These are phyloP conservation scores for Xestia sexstrigata DNA, from an alignment of 2,888 invertebrate species.

Conservation along the genomic window DNA sequence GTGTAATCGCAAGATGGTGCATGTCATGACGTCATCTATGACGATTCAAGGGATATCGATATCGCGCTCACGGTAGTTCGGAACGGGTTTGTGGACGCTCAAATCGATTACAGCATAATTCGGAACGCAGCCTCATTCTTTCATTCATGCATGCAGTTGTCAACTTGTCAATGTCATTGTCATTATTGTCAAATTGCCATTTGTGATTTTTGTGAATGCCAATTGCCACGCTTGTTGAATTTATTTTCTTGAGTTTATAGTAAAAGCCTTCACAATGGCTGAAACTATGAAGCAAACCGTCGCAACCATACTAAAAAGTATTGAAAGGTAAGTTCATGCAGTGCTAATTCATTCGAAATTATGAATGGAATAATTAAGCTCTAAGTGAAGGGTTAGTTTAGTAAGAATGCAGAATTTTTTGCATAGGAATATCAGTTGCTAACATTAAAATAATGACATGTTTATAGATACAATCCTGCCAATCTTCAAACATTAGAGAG, in stretches of 20 bases:
- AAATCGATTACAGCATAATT: no score
- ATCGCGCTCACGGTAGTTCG: no score
- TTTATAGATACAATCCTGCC: slow-evolving; percentile 97
- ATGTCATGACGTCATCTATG: no score
- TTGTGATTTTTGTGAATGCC: slow-evolving; percentile 3
- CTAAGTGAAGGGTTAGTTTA: neutral
- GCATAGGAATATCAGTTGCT: neutral
- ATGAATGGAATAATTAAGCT: neutral
- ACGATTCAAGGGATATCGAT: no score
- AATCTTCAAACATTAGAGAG: slow-evolving; percentile 97
- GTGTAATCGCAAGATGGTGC: no score
- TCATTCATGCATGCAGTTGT: no score
- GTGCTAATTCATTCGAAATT: neutral
- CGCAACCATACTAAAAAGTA: slow-evolving; percentile 96
- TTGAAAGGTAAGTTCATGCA: slow-evolving; percentile 94
- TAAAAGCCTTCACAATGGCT: slow-evolving; percentile 87
- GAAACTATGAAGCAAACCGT: slow-evolving; percentile 97
- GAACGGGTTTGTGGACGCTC: no score
- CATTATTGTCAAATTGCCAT: neutral
- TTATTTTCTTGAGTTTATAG: no score
- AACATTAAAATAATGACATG: slow-evolving; percentile 5
- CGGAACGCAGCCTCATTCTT: no score
- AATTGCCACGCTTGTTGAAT: slow-evolving; percentile 42
- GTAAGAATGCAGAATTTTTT: neutral
- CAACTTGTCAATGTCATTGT: neutral